phyloP scores from a whole-genome alignment of 1,140 invertebrate species.

The Bicyclus anynana region DNA sequence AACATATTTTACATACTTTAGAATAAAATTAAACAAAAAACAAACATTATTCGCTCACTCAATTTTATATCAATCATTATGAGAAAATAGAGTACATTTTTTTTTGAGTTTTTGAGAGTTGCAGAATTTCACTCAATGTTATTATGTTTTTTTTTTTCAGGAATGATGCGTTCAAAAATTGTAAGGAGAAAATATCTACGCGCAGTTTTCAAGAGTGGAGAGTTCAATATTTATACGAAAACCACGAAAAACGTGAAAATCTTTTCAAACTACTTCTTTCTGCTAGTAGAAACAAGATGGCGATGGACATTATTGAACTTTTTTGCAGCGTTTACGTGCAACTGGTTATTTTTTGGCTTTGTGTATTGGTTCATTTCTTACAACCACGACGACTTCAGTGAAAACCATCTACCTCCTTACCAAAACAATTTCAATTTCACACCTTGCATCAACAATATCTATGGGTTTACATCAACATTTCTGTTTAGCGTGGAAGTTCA shows the following conservation, averaged over 20 bases:
- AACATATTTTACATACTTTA: too few species aligned
- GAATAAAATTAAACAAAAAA: too few species aligned
- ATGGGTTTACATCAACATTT: conserved; percentile 90
- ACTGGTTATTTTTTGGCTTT: conserved; percentile 92
- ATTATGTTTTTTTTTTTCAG: conserved; percentile 26
- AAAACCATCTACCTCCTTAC: conserved; percentile 80
- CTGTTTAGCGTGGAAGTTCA: conserved; percentile 94
- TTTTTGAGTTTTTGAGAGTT: too few species aligned
- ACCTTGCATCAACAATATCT: conserved; percentile 88
- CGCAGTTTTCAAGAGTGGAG: conserved; percentile 94
- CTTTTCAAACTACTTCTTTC: conserved; percentile 88
- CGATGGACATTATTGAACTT: conserved; percentile 96
- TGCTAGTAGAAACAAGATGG: conserved; percentile 94
- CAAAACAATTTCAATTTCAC: conserved; percentile 82
- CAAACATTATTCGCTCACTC: too few species aligned
- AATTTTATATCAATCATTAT: too few species aligned
- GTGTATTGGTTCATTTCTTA: conserved; percentile 94
- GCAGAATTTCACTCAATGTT: too few species aligned
- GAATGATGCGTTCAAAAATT: conserved; percentile 22
- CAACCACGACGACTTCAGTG: conserved; percentile 91
- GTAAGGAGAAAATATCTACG: conserved; percentile 57
- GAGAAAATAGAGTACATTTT: too few species aligned
- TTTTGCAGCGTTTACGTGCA: conserved; percentile 89
- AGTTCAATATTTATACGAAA: conserved; percentile 91
- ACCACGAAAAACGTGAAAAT: conserved; percentile 81